These are phyloP conservation scores for Psettodes erumei DNA, from an alignment of 2,113 vertebrate species.

Conservation along the genomic window DNA sequence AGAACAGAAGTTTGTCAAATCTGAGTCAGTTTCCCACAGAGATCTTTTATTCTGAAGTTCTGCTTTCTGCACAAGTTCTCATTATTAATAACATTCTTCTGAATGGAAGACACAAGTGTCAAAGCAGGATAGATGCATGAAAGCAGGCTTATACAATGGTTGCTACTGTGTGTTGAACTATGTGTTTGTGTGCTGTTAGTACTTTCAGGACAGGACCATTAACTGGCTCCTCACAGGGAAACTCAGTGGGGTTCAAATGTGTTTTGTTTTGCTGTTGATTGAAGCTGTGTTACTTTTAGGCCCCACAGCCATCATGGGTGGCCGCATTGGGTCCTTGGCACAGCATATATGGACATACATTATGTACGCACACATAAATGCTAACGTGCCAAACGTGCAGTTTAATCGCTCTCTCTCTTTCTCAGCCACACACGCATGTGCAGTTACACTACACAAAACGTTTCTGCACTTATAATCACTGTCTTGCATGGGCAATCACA, in stretches of 20 bases:
- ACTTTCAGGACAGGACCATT: slow-evolving; percentile 61
- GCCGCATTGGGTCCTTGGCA: slow-evolving; percentile 62
- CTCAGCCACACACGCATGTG: background rate
- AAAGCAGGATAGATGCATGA: slow-evolving; percentile 40
- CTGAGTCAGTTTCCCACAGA: slow-evolving; percentile 35
- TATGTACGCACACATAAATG: slow-evolving; percentile 20
- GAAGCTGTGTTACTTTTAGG: slow-evolving; percentile 71
- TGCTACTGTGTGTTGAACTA: slow-evolving; percentile 49
- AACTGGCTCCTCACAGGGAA: slow-evolving; percentile 66
- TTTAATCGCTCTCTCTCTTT: slow-evolving; percentile 1
- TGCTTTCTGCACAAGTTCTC: slow-evolving; percentile 5
- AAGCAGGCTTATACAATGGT: slow-evolving; percentile 38
- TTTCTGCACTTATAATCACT: slow-evolving; percentile 10
- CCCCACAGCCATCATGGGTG: slow-evolving; percentile 75
- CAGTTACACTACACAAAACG: background rate
- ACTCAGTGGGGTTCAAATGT: slow-evolving; percentile 67
- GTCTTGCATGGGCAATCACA: background rate
- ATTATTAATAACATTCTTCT: slow-evolving; percentile 31
- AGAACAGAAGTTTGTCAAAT: slow-evolving; percentile 15
- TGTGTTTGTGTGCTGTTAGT: slow-evolving; percentile 53
- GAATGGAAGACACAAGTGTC: slow-evolving; percentile 36
- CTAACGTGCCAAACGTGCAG: background rate
- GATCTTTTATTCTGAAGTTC: slow-evolving; percentile 11
- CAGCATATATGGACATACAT: slow-evolving; percentile 13
- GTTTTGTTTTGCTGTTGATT: slow-evolving; percentile 75